A percentile compares a stretch with the other conserved stretches of the same genome.
Conservation (phyloP, 2,888 invertebrate species). For the Drosophila formosana region DNA sequence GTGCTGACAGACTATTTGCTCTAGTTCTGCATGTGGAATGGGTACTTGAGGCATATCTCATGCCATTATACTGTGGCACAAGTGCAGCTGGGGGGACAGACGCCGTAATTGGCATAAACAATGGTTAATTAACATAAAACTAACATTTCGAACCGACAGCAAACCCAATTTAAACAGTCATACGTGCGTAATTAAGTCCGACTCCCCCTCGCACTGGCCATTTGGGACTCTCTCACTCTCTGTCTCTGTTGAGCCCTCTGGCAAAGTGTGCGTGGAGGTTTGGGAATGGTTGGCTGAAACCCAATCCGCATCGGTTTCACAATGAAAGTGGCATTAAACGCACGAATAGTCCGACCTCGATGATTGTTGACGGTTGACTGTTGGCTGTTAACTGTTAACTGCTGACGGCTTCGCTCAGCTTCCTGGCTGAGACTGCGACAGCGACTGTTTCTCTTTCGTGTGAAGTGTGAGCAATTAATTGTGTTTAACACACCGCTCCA, state of each 20-base stretch:
- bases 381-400: slow-evolving; percentile 18
- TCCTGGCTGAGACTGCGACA: slow-evolving; percentile 23
- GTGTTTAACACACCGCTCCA: slow-evolving; percentile 47
- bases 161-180: slow-evolving; percentile 70
- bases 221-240: slow-evolving; percentile 4
- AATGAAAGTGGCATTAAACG: slow-evolving; percentile 53
- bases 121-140: slow-evolving; percentile 79
- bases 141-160: slow-evolving; percentile 66
- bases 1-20: slow-evolving; percentile 22
- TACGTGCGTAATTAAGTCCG: slow-evolving; percentile 75
- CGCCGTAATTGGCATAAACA: slow-evolving; percentile 75
- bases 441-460: slow-evolving; percentile 24
- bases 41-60: slow-evolving; percentile 12
- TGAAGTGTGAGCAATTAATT: slow-evolving; percentile 59
- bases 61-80: slow-evolving; percentile 7
- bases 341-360: slow-evolving; percentile 31
- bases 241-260: neutral
- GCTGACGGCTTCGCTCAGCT: slow-evolving; percentile 23
- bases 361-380: slow-evolving; percentile 9
- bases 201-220: neutral
- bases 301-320: slow-evolving; percentile 12
- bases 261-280: neutral
- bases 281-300: neutral
- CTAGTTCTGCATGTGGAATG: slow-evolving; percentile 5
- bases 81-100: slow-evolving; percentile 18